Percentiles rank a stretch among this genome's conserved stretches.
Evolutionary conservation across 2,888 invertebrate genomes (phyloP).

Genomic region (Zygothrica quintamaculata): DNA sequence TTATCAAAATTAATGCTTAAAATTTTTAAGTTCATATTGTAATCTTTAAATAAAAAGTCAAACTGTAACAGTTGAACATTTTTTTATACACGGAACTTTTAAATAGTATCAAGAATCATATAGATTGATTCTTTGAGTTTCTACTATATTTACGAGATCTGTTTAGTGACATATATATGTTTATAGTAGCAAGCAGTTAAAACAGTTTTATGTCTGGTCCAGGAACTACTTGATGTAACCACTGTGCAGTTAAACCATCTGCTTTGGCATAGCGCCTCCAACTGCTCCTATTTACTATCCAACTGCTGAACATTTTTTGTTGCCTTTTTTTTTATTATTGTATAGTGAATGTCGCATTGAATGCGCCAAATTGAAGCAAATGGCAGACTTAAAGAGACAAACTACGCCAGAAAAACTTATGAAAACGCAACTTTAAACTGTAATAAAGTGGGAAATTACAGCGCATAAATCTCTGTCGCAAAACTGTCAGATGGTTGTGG

Average conservation of each 20-base stretch:
- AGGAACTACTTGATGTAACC: slow-evolving; percentile 14
- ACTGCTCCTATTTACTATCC: slow-evolving; percentile 3
- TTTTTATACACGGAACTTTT: too few species aligned
- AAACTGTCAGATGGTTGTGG: slow-evolving; percentile 64
- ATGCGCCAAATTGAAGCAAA: slow-evolving; percentile 60
- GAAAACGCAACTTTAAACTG: slow-evolving; percentile 78
- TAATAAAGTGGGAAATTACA: slow-evolving; percentile 80
- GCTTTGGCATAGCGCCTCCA: slow-evolving; percentile 3
- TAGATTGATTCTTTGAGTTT: too few species aligned
- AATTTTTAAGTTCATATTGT: too few species aligned
- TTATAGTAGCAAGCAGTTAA: not conserved
- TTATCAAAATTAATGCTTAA: too few species aligned
- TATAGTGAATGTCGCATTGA: slow-evolving; percentile 27
- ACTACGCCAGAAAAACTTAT: slow-evolving; percentile 65
- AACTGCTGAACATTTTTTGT: too few species aligned
- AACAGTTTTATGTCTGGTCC: not conserved
- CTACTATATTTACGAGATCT: too few species aligned
- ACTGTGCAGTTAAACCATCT: slow-evolving; percentile 21
- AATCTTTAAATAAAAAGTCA: too few species aligned
- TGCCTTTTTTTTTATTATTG: too few species aligned
- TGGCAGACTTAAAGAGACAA: slow-evolving; percentile 54
- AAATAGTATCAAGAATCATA: too few species aligned
- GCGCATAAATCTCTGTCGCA: slow-evolving; percentile 78
- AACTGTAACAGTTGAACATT: too few species aligned
- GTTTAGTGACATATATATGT: too few species aligned